Conservation (phyloP, 2,113 vertebrate species). For the Pterocles burchelli region DNA sequence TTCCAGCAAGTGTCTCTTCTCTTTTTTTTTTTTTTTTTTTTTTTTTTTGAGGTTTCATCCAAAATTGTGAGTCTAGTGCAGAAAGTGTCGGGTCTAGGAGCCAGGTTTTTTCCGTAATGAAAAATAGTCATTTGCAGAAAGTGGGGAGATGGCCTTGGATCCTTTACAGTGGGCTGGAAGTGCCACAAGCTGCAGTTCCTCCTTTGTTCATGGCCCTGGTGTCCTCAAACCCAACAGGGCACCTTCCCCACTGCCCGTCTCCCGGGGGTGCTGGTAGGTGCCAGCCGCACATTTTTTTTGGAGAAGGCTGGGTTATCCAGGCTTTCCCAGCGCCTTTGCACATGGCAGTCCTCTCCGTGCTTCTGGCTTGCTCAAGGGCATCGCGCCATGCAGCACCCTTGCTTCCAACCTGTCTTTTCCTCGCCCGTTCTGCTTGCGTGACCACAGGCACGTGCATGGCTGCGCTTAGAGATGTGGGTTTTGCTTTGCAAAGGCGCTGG, state of each 20-base stretch:
- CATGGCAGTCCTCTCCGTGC: rapidly evolving
- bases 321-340: neutral
- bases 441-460: neutral
- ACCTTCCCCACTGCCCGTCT: neutral
- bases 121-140: neutral
- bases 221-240: neutral
- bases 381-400: rapidly evolving
- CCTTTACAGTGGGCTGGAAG: neutral
- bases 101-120: neutral
- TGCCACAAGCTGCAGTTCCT: neutral
- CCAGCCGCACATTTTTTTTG: neutral
- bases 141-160: neutral
- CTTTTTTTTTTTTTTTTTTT: neutral
- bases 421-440: neutral
- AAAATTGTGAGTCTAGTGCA: neutral
- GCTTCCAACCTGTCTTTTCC: neutral
- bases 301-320: neutral
- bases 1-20: neutral
- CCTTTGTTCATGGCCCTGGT: neutral
- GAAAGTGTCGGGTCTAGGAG: neutral
- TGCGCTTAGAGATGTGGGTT: neutral
- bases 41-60: neutral
- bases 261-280: neutral
- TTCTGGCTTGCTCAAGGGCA: neutral
- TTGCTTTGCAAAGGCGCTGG: neutral